Conservation (phyloP, 1,140 invertebrate species). For the Theocolax elegans region DNA sequence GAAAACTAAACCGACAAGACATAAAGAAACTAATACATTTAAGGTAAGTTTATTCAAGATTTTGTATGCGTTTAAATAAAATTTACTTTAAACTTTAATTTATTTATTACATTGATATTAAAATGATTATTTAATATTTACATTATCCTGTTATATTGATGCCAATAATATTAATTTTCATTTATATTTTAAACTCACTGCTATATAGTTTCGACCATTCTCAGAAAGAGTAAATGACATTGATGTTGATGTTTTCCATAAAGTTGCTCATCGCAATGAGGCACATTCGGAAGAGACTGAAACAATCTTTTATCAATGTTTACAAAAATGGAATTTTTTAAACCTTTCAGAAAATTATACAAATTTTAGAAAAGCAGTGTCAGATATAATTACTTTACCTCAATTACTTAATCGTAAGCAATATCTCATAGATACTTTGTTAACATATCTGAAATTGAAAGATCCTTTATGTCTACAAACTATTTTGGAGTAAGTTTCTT, state of each 20-base stretch:
- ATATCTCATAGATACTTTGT: constrained; percentile 76
- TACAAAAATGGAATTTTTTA: constrained; percentile 88
- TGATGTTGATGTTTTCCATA: constrained; percentile 83
- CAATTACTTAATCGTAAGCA: constrained; percentile 85
- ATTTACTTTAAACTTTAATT: too few relatives aligned
- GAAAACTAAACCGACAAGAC: constrained; percentile 81
- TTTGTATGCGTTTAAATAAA: too few relatives aligned
- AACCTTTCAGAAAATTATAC: constrained; percentile 87
- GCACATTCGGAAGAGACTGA: constrained; percentile 74
- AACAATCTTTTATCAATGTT: constrained; percentile 82
- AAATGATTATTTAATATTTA: too few relatives aligned
- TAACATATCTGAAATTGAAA: constrained; percentile 77
- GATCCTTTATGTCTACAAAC: constrained; percentile 81
- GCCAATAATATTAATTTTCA: constrained; percentile 35
- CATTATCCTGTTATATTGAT: constrained; percentile 39
- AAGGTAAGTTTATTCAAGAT: constrained; percentile 77
- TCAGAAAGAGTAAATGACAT: constrained; percentile 84
- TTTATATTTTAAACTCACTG: constrained; percentile 19
- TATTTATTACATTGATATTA: too few relatives aligned
- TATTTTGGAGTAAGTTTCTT: constrained; percentile 78
- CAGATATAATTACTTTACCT: constrained; percentile 79
- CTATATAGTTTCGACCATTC: constrained; percentile 91
- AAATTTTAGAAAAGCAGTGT: constrained; percentile 78
- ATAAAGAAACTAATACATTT: constrained; percentile 84
- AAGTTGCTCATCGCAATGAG: constrained; percentile 78